Base-by-base conservation (phyloP, 2,888 invertebrate species). In the Amblyjoppa fuscipennis region DNA sequence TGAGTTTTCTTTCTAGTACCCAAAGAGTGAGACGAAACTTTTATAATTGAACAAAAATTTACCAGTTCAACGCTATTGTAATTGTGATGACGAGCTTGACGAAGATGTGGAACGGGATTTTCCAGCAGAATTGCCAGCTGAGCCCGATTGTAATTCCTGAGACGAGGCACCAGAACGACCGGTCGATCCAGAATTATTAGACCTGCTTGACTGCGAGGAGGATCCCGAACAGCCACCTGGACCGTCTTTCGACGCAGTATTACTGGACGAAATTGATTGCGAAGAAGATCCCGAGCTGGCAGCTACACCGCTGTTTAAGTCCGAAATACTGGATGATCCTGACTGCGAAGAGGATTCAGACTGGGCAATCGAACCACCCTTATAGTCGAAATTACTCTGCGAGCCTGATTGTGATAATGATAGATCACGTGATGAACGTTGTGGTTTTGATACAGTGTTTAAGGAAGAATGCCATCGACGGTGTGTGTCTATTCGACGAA, bases 11-110 rank as follows among this genome's bases (percentile, higher is more conserved):
- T 31, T 31, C 31, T 4, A 31, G 6, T 16, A 34, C 34, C 16
- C 61, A 61, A 31, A 16, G 61, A 31, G 61, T 61, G 61, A 31
- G 61, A 61, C 34, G 31, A 61, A 28, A 34, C 61, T 61, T 61
- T 61, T 3, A 34, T 16, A 34, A 61, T 4, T 5, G 16, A 13
- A 13, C 13, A 13, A 61, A 61, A 16, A 61, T 34, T 61, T 61
- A 61, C 61, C 61, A 16, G 13, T 49, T 49, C 5, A 16, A 5
- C n/a, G 28, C 16, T 38, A 61, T 13, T 38, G 6, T 16, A 66
- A 64, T 16, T 25, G 13, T 64, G 61, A 25, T 13, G 7, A 3
- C 13, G 61, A 20, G 9, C 11, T 59, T 11, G 78, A 7, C 2
- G 59, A 61, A 20, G 34, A 4, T 20, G 7, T 31, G 16, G 31